Percentiles rank a stretch among this genome's conserved stretches.
Conservation (phyloP, 1,140 invertebrate species). For the Wiebesia pumilae region DNA sequence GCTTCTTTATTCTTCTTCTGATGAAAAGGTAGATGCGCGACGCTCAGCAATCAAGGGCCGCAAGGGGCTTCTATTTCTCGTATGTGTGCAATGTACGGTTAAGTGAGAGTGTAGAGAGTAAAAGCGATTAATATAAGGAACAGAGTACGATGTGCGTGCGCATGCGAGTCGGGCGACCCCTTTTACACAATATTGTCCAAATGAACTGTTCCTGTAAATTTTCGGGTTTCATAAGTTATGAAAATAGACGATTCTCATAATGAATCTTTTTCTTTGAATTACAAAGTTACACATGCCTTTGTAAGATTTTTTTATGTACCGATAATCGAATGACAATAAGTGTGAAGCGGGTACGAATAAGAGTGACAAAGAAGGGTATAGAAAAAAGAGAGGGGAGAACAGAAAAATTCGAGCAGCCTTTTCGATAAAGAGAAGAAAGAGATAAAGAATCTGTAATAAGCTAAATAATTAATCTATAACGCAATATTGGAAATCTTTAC, state of each 20-base stretch:
- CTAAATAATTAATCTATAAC: neutral
- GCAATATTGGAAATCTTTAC: neutral
- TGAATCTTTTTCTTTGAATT: neutral
- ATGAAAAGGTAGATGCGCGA: conserved; percentile 8
- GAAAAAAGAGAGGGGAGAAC: neutral
- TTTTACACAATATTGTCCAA: neutral
- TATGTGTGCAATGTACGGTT: neutral
- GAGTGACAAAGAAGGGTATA: neutral
- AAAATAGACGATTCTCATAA: neutral
- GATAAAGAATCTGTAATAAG: neutral
- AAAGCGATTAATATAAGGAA: neutral
- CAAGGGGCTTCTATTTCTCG: conserved; percentile 7
- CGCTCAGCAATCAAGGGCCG: conserved; percentile 4
- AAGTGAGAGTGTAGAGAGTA: neutral
- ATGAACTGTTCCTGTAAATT: no score
- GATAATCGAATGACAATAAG: neutral
- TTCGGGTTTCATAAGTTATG: no score
- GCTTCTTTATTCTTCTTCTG: neutral
- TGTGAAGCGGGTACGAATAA: neutral
- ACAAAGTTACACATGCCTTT: no score
- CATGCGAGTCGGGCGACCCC: neutral
- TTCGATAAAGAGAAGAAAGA: neutral
- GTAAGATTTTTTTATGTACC: neutral
- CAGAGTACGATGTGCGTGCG: neutral
- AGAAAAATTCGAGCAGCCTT: neutral